These are phyloP conservation scores for Varanus salvator DNA, from an alignment of 2,113 vertebrate genomes.

Conservation along the genomic window DNA sequence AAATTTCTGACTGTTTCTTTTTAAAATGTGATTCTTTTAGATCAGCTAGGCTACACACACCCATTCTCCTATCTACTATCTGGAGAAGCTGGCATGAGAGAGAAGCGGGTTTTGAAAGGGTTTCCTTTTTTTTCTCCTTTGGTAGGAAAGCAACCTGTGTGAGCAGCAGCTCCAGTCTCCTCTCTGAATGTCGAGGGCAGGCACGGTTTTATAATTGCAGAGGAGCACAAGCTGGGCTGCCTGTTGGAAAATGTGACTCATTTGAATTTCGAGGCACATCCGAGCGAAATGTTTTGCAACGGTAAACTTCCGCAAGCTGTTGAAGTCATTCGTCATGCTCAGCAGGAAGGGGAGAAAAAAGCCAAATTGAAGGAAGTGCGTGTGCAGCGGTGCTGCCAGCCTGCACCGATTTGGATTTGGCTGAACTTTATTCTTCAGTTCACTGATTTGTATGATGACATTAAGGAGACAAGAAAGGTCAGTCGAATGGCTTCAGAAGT, in stretches of 20 bases:
- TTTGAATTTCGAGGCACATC: constrained; percentile 55
- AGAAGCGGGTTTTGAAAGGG: background rate
- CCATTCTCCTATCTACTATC: too few relatives aligned
- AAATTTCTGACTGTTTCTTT: background rate
- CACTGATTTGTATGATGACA: constrained; percentile 45
- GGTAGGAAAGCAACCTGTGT: background rate
- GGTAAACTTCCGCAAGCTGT: constrained; percentile 49
- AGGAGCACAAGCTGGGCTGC: constrained; percentile 26
- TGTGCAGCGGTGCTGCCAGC: background rate
- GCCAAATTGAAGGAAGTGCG: constrained; percentile 28
- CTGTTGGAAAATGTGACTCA: constrained; percentile 31
- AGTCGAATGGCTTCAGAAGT: constrained; percentile 55
- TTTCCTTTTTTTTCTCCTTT: accelerated
- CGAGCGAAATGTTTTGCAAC: constrained; percentile 44
- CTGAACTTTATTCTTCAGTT: constrained; percentile 71
- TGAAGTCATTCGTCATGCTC: constrained; percentile 38
- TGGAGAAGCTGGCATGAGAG: too few relatives aligned
- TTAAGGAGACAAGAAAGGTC: constrained; percentile 71
- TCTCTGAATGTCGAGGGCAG: constrained; percentile 19
- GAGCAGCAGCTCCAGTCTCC: constrained; percentile 31
- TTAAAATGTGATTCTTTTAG: background rate
- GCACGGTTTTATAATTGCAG: constrained; percentile 39
- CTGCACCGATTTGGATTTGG: constrained; percentile 57
- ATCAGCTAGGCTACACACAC: background rate
- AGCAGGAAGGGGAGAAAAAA: constrained; percentile 37